phyloP scores from a whole-genome alignment of 2,113 vertebrate genomes.

The Carettochelys insculpta region DNA sequence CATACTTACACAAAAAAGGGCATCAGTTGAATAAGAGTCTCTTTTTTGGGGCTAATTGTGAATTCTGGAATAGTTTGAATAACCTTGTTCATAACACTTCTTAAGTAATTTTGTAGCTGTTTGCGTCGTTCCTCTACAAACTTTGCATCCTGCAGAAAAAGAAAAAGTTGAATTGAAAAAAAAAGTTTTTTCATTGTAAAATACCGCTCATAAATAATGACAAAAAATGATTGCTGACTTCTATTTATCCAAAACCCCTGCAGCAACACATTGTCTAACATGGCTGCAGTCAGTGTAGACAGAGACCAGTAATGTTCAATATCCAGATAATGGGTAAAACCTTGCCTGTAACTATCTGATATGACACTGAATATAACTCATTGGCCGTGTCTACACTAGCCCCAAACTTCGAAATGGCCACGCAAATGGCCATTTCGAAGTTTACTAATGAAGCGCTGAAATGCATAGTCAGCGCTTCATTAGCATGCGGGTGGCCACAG shows the following conservation, averaged over 20 bases:
- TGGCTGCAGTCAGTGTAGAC: not conserved
- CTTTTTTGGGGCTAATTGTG: constrained; percentile 89
- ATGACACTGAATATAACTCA: not conserved
- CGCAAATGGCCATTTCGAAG: no score
- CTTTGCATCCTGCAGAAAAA: constrained; percentile 88
- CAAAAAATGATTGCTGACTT: not conserved
- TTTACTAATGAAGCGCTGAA: no score
- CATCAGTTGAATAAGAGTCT: constrained; percentile 89
- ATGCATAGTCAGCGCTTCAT: no score
- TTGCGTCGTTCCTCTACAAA: constrained; percentile 97
- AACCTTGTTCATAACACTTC: constrained; percentile 96
- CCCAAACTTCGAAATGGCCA: no score
- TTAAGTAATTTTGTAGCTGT: constrained; percentile 93
- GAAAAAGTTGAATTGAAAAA: not conserved
- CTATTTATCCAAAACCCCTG: not conserved
- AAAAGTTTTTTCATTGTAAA: not conserved
- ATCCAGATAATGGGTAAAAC: not conserved
- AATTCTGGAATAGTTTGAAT: constrained; percentile 94
- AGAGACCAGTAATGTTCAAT: not conserved
- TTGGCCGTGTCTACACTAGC: no score
- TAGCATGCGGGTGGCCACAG: no score
- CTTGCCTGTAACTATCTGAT: not conserved
- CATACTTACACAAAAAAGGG: constrained; percentile 95
- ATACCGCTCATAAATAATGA: not conserved
- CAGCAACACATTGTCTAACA: not conserved